Conservation (phyloP, 1,140 invertebrate genomes). For the Coptotermes formosanus region DNA sequence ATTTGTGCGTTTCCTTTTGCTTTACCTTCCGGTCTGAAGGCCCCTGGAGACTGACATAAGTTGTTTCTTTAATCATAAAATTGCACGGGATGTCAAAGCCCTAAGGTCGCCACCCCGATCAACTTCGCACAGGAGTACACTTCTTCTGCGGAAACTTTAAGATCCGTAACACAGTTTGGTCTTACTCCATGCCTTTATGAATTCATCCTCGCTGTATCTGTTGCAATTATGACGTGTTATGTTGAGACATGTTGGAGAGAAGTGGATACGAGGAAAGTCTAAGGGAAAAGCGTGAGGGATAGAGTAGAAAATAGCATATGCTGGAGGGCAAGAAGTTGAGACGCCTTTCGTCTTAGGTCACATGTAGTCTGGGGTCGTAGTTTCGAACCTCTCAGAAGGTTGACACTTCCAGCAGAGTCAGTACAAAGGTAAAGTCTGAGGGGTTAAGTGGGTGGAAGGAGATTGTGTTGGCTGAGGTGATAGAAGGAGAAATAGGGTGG, state of each 20-base stretch:
- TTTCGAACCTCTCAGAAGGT: too few relatives aligned
- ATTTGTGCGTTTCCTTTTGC: background rate
- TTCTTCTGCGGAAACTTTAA: background rate
- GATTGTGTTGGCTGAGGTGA: too few relatives aligned
- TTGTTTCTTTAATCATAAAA: constrained; percentile 15
- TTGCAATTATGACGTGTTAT: background rate
- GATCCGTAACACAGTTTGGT: background rate
- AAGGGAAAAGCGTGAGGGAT: too few relatives aligned
- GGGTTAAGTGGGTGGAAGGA: too few relatives aligned
- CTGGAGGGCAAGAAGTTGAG: too few relatives aligned
- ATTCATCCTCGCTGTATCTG: background rate
- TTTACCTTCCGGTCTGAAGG: background rate
- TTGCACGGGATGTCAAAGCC: background rate
- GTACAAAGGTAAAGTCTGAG: too few relatives aligned
- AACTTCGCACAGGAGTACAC: background rate
- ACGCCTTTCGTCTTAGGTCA: too few relatives aligned
- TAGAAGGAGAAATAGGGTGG: too few relatives aligned
- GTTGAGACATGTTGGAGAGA: background rate
- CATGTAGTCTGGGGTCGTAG: too few relatives aligned
- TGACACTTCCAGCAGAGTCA: too few relatives aligned
- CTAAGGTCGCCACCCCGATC: background rate
- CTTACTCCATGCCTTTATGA: background rate
- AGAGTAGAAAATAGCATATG: too few relatives aligned
- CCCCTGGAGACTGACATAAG: background rate
- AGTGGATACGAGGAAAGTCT: background rate